Percentiles rank a stretch among this genome's conserved stretches.
phyloP scores from a whole-genome alignment of 2,797 vertebrate genomes.

The Phoeniculus purpureus region DNA sequence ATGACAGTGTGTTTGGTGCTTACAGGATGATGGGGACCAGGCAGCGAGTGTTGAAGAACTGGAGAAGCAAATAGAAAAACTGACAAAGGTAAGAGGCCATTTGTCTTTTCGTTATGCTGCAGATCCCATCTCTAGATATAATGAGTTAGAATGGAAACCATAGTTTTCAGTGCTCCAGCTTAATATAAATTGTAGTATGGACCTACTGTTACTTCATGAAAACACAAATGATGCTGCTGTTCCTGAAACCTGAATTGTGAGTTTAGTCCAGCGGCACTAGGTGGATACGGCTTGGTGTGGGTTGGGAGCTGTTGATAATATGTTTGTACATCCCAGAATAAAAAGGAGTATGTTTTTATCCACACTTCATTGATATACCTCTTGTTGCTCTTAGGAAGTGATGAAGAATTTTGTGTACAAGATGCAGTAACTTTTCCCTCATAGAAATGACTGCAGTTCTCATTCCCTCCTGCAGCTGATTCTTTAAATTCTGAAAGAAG shows the following conservation, averaged over 20 bases:
- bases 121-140: neutral
- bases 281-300: neutral
- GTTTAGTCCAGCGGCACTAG: neutral
- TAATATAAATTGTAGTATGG: neutral
- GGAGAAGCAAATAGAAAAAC: constrained; percentile 93
- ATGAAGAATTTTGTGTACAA: neutral
- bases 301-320: neutral
- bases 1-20: constrained; percentile 53
- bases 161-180: neutral
- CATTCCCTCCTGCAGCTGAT: neutral
- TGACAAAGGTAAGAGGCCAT: constrained; percentile 85
- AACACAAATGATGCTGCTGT: neutral
- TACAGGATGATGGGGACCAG: constrained; percentile 89
- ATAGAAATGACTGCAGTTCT: neutral
- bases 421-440: neutral
- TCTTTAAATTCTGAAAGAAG: neutral
- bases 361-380: neutral
- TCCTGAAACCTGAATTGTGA: neutral
- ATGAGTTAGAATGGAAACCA: neutral
- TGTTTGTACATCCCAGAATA: neutral
- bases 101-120: neutral
- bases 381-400: neutral
- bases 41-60: constrained; percentile 90
- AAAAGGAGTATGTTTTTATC: neutral
- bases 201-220: neutral